phyloP scores from a whole-genome alignment of 2,113 vertebrate species.

The Psittacula cyanocephala region DNA sequence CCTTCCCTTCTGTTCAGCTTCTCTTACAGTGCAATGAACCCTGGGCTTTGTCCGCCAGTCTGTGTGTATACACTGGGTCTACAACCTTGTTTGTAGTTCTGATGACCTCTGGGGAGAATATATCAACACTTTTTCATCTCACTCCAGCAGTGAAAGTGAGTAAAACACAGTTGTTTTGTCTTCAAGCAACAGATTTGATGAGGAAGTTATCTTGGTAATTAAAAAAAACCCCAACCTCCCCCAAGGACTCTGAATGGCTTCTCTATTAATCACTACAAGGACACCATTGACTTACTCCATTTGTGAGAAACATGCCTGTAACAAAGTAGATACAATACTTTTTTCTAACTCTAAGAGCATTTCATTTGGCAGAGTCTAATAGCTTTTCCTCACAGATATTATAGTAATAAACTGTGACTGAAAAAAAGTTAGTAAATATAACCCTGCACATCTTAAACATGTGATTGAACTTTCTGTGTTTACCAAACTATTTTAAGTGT shows the following conservation, averaged over 20 bases:
- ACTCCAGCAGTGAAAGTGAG: background rate
- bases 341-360: background rate
- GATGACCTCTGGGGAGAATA: background rate
- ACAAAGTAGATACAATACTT: background rate
- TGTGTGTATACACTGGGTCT: background rate
- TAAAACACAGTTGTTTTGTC: background rate
- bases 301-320: background rate
- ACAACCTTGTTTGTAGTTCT: background rate
- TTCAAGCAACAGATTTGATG: background rate
- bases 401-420: background rate
- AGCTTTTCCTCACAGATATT: background rate
- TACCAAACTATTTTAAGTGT: background rate
- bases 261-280: background rate
- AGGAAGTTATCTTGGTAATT: slow-evolving; percentile 18
- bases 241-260: background rate
- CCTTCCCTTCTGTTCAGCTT: slow-evolving; percentile 25
- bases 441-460: background rate
- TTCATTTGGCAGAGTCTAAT: background rate
- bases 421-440: background rate
- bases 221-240: background rate
- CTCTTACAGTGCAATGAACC: background rate
- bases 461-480: background rate
- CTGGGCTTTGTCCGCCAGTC: background rate
- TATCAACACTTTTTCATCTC: slow-evolving; percentile 48
- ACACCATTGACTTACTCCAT: background rate